These are phyloP conservation scores for Pipistrellus pygmaeus DNA, from an alignment of 2,797 vertebrate genomes.

Conservation along the genomic window DNA sequence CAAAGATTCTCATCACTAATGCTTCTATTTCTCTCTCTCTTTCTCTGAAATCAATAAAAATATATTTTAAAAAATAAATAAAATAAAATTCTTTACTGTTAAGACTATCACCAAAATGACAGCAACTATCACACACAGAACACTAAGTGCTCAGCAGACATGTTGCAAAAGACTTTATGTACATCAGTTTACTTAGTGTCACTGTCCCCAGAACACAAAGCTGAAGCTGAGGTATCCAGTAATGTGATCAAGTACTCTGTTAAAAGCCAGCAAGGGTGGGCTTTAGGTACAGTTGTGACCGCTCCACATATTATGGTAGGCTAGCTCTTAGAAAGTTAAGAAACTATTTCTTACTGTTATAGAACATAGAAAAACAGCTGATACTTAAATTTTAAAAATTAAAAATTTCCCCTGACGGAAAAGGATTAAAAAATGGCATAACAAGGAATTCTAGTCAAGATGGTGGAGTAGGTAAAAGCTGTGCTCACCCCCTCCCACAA, in stretches of 20 bases:
- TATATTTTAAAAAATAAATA: too few relatives aligned
- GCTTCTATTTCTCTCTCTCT: too few relatives aligned
- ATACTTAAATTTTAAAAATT: background rate
- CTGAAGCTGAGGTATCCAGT: background rate
- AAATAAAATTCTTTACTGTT: too few relatives aligned
- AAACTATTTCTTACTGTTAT: background rate
- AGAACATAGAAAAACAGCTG: background rate
- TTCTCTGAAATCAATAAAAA: too few relatives aligned
- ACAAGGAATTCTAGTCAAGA: background rate
- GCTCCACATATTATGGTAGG: background rate
- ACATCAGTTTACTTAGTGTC: background rate
- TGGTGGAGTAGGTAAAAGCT: background rate
- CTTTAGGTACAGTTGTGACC: background rate
- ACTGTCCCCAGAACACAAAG: background rate
- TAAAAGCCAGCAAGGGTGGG: background rate
- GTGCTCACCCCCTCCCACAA: background rate
- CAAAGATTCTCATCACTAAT: too few relatives aligned
- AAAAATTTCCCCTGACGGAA: background rate
- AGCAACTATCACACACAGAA: background rate
- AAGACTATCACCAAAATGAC: background rate
- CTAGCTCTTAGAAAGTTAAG: background rate
- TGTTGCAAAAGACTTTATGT: background rate
- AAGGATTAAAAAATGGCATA: background rate
- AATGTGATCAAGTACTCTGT: background rate
- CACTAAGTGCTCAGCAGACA: background rate